These are phyloP conservation scores for Neria commutata DNA, from an alignment of 2,888 invertebrate species.

Conservation along the genomic window DNA sequence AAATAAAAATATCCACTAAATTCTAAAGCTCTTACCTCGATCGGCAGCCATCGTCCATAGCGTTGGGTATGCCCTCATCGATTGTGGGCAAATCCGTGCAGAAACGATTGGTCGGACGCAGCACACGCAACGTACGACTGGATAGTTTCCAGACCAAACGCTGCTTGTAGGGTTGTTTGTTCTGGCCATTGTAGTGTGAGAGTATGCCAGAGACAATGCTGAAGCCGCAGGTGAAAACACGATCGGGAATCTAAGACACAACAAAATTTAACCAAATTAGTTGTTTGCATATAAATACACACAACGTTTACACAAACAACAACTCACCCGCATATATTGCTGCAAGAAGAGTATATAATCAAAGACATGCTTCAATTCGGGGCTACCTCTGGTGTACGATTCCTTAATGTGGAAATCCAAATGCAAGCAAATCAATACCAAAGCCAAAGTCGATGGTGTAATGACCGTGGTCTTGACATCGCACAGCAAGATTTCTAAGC, in stretches of 20 bases:
- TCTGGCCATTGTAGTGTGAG: constrained; percentile 74
- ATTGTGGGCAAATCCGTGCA: constrained; percentile 76
- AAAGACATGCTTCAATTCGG: constrained; percentile 69
- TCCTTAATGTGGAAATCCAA: constrained; percentile 66
- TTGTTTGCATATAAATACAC: neutral
- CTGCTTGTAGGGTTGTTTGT: constrained; percentile 73
- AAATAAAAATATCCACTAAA: no score
- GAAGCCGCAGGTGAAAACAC: constrained; percentile 69
- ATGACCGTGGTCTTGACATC: constrained; percentile 77
- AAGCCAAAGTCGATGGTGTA: constrained; percentile 76
- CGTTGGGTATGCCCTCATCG: constrained; percentile 68
- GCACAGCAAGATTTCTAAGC: constrained; percentile 77
- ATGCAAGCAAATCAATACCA: constrained; percentile 77
- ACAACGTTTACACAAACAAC: neutral
- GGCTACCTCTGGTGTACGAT: constrained; percentile 62
- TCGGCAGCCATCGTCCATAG: constrained; percentile 58
- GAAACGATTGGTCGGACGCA: constrained; percentile 77
- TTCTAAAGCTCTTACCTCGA: constrained; percentile 61
- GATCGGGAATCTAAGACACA: constrained; percentile 69
- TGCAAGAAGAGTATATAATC: constrained; percentile 76
- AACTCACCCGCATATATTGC: constrained; percentile 72
- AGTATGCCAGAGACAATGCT: constrained; percentile 70
- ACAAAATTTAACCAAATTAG: neutral
- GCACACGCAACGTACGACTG: constrained; percentile 71
- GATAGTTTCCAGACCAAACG: constrained; percentile 79